phyloP scores from a whole-genome alignment of 2,888 invertebrate genomes.

The Agrotis clavis region DNA sequence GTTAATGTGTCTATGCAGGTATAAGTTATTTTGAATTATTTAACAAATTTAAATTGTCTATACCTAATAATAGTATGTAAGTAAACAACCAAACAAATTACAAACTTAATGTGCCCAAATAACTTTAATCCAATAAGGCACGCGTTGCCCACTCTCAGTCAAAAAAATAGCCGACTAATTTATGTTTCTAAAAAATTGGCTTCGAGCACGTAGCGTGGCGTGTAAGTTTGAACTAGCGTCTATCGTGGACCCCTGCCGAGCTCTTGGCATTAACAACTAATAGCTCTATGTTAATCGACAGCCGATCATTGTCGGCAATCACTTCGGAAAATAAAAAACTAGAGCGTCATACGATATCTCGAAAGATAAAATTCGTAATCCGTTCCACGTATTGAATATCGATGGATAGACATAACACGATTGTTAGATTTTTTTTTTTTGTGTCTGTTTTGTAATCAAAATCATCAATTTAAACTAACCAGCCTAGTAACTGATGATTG shows the following conservation, averaged over 20 bases:
- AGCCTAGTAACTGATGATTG: constrained; percentile 5
- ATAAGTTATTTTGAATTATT: too few relatives aligned
- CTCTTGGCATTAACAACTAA: constrained; percentile 78
- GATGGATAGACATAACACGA: constrained; percentile 66
- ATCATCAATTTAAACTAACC: constrained; percentile 47
- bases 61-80: not conserved
- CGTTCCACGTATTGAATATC: constrained; percentile 76
- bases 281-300: constrained; percentile 80
- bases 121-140: constrained; percentile 45
- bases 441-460: constrained; percentile 55
- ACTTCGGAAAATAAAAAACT: constrained; percentile 70
- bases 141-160: constrained; percentile 23
- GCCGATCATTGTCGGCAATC: constrained; percentile 77
- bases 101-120: constrained; percentile 13
- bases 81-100: not conserved
- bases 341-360: constrained; percentile 74
- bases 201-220: constrained; percentile 52
- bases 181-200: constrained; percentile 55
- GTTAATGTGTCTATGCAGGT: too few relatives aligned
- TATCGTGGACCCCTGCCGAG: constrained; percentile 73
- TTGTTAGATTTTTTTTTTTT: constrained; percentile 51
- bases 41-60: too few relatives aligned
- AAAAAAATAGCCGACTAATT: constrained; percentile 54
- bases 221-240: constrained; percentile 65
- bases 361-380: constrained; percentile 76